Conservation (phyloP, 2,797 vertebrate genomes). For the Ibycter americanus region DNA sequence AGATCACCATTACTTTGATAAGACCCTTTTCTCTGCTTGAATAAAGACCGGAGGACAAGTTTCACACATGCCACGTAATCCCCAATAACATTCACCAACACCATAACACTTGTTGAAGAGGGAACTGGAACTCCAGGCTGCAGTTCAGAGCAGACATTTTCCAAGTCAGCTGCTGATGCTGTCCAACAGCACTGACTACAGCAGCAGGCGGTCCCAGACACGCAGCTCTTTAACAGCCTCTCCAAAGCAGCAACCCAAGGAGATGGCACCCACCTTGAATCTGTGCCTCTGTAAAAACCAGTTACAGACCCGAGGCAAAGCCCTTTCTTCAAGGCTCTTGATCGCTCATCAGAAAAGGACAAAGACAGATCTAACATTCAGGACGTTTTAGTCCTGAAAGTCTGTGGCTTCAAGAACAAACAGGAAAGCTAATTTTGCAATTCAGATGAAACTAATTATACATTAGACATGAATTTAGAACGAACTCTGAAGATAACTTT, state of each 20-base stretch:
- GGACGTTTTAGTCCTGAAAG: background rate
- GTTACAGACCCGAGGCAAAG: background rate
- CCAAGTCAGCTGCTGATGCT: background rate
- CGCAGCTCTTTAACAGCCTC: background rate
- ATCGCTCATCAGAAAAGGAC: background rate
- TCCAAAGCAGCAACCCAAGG: background rate
- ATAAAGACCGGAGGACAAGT: background rate
- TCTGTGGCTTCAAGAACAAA: background rate
- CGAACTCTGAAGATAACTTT: background rate
- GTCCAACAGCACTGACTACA: background rate
- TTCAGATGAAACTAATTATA: background rate
- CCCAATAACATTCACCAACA: background rate
- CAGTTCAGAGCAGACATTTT: background rate
- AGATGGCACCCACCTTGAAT: background rate
- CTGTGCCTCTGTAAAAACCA: background rate
- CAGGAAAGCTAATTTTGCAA: background rate
- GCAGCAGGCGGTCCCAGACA: background rate
- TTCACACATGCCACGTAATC: background rate
- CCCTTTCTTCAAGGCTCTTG: background rate
- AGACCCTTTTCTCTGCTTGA: background rate
- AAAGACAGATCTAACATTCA: background rate
- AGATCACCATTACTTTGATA: background rate
- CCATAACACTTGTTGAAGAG: background rate
- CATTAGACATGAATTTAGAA: background rate
- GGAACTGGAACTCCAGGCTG: background rate